These are phyloP conservation scores for Nomada ruficornis DNA, from an alignment of 2,888 invertebrate species.

Conservation along the genomic window DNA sequence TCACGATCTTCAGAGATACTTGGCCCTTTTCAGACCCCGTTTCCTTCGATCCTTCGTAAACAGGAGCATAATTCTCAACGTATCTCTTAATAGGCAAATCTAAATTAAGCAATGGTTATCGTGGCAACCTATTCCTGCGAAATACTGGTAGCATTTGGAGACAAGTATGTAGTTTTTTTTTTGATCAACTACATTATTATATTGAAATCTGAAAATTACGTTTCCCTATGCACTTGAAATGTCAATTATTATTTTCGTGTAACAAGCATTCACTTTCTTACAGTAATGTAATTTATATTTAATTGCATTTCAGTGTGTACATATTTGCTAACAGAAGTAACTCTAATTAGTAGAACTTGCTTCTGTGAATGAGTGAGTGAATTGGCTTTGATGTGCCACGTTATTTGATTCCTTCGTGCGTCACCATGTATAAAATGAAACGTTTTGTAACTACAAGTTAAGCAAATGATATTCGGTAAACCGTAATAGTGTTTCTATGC, in stretches of 20 bases:
- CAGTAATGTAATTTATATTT: too few relatives aligned
- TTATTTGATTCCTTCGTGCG: too few relatives aligned
- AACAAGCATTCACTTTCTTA: too few relatives aligned
- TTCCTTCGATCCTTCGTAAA: constrained; percentile 61
- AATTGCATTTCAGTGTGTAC: too few relatives aligned
- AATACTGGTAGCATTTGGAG: constrained; percentile 2
- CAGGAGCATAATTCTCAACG: constrained; percentile 70
- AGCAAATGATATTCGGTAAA: too few relatives aligned
- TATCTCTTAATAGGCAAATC: constrained; percentile 40
- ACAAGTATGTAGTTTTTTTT: neutral
- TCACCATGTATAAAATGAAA: too few relatives aligned
- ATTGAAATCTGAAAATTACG: neutral
- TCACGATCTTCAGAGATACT: constrained; percentile 26
- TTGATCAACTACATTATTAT: neutral
- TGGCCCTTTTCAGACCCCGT: neutral
- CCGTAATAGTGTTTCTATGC: too few relatives aligned
- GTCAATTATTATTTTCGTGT: neutral
- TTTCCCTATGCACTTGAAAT: neutral
- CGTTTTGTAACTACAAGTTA: too few relatives aligned
- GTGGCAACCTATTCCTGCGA: neutral
- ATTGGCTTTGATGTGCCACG: too few relatives aligned
- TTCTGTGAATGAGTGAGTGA: too few relatives aligned
- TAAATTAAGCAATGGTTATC: constrained; percentile 41
- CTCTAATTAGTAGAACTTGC: too few relatives aligned
- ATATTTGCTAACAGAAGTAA: too few relatives aligned